These are phyloP conservation scores for Drusus annulatus DNA, from an alignment of 1,140 invertebrate genomes.

Conservation along the genomic window DNA sequence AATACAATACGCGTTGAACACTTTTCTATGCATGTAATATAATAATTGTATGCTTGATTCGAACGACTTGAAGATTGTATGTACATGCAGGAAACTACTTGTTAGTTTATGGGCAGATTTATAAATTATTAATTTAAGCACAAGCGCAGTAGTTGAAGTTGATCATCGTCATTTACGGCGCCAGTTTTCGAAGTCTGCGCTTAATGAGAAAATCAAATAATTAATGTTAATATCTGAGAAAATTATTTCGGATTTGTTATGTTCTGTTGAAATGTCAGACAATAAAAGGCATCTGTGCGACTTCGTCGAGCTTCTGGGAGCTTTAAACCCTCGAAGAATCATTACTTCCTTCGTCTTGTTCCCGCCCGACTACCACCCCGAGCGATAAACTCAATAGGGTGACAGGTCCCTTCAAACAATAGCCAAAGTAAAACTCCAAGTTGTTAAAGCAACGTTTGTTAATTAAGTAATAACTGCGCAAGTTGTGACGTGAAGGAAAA, in stretches of 20 bases:
- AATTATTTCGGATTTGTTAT: constrained; percentile 6
- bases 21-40: too few relatives aligned
- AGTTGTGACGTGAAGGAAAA: constrained; percentile 26
- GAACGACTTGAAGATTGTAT: too few relatives aligned
- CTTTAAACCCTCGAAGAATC: constrained; percentile 23
- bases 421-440: constrained; percentile 29
- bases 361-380: neutral
- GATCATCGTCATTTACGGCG: too few relatives aligned
- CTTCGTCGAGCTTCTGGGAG: constrained; percentile 1
- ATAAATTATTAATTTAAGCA: too few relatives aligned
- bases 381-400: constrained; percentile 27
- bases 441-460: constrained; percentile 44
- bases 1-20: too few relatives aligned
- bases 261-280: constrained; percentile 11
- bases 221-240: neutral
- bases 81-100: too few relatives aligned
- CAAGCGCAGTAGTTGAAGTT: too few relatives aligned
- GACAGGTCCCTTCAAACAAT: constrained; percentile 30
- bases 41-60: too few relatives aligned
- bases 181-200: too few relatives aligned
- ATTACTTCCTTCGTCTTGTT: constrained; percentile 28
- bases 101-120: too few relatives aligned
- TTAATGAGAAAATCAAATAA: too few relatives aligned
- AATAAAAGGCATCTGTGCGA: constrained; percentile 42
- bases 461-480: constrained; percentile 42